Base-by-base conservation (phyloP, 1,140 invertebrate genomes). In the Habropoda laboriosa region DNA sequence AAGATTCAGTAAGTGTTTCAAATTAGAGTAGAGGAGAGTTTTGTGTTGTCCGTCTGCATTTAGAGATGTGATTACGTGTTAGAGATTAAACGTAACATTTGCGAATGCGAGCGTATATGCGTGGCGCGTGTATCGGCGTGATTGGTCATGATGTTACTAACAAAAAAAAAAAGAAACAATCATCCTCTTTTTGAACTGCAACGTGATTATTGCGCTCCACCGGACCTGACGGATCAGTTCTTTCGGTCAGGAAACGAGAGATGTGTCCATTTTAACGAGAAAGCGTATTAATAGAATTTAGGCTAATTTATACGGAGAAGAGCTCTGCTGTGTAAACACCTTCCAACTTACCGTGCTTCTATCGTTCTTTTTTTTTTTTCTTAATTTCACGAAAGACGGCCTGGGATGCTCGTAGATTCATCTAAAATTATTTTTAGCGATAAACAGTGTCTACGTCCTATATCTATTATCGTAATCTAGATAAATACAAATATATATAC, bases 1-100 rank as follows among this genome's bases (percentile, higher is more conserved):
- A 91, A 95, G 96, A 94, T 96, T 97, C 95, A 96, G 96, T 97
- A 97, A 97, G 96, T 97, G 94, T 94, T 86, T 85, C 82, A 63
- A 84, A 83, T 78, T 89, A 90, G 83, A 87, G 83, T 92, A 92
- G 89, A 87, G 75, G 82, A 91, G 86, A 88, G 87, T 86, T n/a
- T 73, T 80, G 67, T 81, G 79, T 81, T 80, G 85, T 81, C 71
- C 81, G 81, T 87, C 81, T 86, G 84, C 74, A 79, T 79, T 86
- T 86, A 86, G 84, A 80, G 27, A 86, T 67, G 67, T 86, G 66
- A n/a, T 55, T 83, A 73, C 84, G 84, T 85, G 53, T 85, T 85
- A 86, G 83, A 82, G 80, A 60, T 79, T 71, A 63, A 75, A 76
- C 77, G 61, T 80, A 80, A 77, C 67, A 57, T n/a, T n/a, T 76